Evolutionary conservation across 1,140 invertebrate species (phyloP).

Genomic region (Anastatus disparis): DNA sequence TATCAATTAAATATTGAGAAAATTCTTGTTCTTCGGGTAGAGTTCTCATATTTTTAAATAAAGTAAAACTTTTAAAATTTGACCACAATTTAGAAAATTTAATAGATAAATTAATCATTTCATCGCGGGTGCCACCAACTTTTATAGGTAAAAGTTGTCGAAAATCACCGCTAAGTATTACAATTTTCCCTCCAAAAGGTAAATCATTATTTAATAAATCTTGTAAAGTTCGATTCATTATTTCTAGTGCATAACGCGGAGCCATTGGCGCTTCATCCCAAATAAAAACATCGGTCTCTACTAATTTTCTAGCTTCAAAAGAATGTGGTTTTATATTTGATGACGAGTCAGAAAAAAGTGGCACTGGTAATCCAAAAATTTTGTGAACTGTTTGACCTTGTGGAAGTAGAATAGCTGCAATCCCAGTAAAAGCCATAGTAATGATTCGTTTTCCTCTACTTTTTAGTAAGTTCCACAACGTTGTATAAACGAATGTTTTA

Average conservation of each 20-base stretch:
- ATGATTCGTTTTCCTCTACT: slow-evolving; percentile 44
- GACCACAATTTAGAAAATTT: too few relatives aligned
- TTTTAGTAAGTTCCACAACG: slow-evolving; percentile 43
- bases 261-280: slow-evolving; percentile 48
- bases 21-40: slow-evolving; percentile 13
- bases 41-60: slow-evolving; percentile 23
- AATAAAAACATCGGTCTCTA: slow-evolving; percentile 44
- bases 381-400: slow-evolving; percentile 25
- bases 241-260: slow-evolving; percentile 2
- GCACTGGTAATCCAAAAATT: slow-evolving; percentile 18
- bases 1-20: slow-evolving; percentile 33
- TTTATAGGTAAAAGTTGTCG: slow-evolving; percentile 47
- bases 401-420: slow-evolving; percentile 58
- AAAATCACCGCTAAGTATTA: slow-evolving; percentile 47
- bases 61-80: slow-evolving; percentile 30
- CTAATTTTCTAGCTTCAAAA: slow-evolving; percentile 27
- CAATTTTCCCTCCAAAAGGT: slow-evolving; percentile 1
- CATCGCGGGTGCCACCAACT: slow-evolving; percentile 34
- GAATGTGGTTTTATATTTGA: slow-evolving; percentile 42
- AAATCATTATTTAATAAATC: background rate
- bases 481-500: too few relatives aligned
- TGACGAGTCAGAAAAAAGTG: background rate
- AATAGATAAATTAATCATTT: slow-evolving; percentile 41
- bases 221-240: background rate
- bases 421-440: too few relatives aligned